Evolutionary conservation across 2,888 invertebrate genomes (phyloP), one percentile per base, ranked within the genome.

Genomic region (Microplitis deprimator): DNA sequence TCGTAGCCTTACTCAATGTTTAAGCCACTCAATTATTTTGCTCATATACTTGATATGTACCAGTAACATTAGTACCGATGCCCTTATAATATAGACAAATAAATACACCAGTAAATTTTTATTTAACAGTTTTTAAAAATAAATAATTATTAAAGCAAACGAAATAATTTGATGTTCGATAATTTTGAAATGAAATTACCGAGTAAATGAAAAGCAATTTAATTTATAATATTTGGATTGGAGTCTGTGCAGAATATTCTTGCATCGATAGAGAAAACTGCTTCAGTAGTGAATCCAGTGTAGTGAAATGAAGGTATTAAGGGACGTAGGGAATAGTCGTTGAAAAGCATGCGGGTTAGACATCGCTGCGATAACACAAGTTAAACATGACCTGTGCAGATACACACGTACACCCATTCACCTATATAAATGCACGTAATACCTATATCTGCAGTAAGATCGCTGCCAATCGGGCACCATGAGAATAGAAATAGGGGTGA

Each of bases 341-440:
- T 50, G 50, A 50, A 50, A 50, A 50, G 50, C 50, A 50, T 50
- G 50, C 50, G 50, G 50, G 50, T 50, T 50, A 50, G 50, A 50
- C 50, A 13, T 13, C 50, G 50, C 13, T 13, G 50, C 50, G 50
- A 50, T 50, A 50, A 50, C 50, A 13, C 50, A 29, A 29, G 29
- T 50, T 13, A 8, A 13, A 10, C 50, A 50, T 50, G 8, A 13
- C 50, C 50, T 29, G 50, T 50, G 10, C 50, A 50, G 50, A 13
- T 50, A 50, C 50, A 50, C 50, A 50, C 50, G 50, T 10, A 50
- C 50, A 50, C 13, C 50, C 13, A 50, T 50, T 50, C 10, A 13
- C 3, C 50, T 13, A 50, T 13, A 50, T 50, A 50, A 50, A 8
- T 50, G 50, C 50, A 50, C 50, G 50, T 50, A 50, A 50, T 50